Conservation (phyloP, 2,888 invertebrate species). For the Oscheius onirici region DNA sequence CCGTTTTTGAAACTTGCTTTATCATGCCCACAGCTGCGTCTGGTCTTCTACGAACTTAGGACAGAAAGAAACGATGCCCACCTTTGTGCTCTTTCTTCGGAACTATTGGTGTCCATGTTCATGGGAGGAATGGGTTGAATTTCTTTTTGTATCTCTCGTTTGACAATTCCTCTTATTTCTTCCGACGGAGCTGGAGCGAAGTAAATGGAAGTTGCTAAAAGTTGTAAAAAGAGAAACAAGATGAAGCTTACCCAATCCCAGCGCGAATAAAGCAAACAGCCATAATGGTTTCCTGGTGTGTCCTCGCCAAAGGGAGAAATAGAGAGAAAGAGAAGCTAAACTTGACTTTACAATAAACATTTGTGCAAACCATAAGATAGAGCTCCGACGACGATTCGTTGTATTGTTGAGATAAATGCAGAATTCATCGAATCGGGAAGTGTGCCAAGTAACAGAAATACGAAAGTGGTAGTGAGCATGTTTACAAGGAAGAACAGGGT, state of each 20-base stretch:
- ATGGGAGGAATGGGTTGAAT: background rate
- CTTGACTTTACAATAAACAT: background rate
- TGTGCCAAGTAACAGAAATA: background rate
- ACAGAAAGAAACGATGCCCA: background rate
- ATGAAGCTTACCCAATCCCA: slow-evolving; percentile 28
- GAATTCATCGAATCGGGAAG: background rate
- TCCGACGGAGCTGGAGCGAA: too few species aligned
- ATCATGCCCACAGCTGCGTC: too few species aligned
- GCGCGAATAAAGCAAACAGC: slow-evolving; percentile 36
- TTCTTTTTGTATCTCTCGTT: background rate
- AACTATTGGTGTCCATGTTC: background rate
- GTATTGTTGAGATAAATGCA: background rate
- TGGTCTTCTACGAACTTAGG: too few species aligned
- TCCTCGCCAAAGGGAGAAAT: slow-evolving; percentile 47
- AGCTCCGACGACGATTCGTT: background rate
- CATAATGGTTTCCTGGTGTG: slow-evolving; percentile 36
- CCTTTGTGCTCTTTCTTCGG: background rate
- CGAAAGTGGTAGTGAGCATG: background rate
- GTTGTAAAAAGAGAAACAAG: background rate
- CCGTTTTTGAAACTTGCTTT: slow-evolving; percentile 4
- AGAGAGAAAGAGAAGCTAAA: slow-evolving; percentile 37
- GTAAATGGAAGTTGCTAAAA: background rate
- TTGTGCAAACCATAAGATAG: background rate
- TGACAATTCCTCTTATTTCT: too few species aligned
- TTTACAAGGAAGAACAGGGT: background rate